Conservation (phyloP, 2,113 vertebrate species). For the Burhinus bistriatus region DNA sequence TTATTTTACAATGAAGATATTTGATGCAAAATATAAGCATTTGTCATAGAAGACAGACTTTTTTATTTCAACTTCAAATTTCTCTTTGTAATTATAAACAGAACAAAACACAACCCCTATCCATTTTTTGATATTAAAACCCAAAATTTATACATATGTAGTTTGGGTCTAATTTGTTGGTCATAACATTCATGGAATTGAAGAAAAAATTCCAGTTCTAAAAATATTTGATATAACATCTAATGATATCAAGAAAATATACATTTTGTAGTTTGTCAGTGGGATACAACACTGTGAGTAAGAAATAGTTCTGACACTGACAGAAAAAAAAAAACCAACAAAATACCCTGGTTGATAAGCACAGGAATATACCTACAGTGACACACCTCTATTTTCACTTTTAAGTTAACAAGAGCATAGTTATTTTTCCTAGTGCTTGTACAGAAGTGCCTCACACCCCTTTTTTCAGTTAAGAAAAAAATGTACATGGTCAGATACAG, state of each 20-base stretch:
- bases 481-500: background rate
- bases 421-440: background rate
- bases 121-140: background rate
- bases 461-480: background rate
- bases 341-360: background rate
- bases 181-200: background rate
- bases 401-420: background rate
- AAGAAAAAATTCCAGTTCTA: background rate
- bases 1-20: background rate
- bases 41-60: background rate
- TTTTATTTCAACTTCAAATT: background rate
- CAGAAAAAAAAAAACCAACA: background rate
- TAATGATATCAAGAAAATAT: background rate
- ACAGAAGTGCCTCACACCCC: background rate
- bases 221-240: background rate
- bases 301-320: background rate
- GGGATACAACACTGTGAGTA: background rate
- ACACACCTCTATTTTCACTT: background rate
- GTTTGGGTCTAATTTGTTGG: background rate
- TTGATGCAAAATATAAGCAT: background rate
- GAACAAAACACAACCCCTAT: background rate
- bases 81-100: background rate
- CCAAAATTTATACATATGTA: background rate
- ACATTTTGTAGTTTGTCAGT: background rate
- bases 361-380: background rate